These are phyloP conservation scores for Passerculus sandwichensis DNA, from an alignment of 2,797 vertebrate species.

Conservation along the genomic window DNA sequence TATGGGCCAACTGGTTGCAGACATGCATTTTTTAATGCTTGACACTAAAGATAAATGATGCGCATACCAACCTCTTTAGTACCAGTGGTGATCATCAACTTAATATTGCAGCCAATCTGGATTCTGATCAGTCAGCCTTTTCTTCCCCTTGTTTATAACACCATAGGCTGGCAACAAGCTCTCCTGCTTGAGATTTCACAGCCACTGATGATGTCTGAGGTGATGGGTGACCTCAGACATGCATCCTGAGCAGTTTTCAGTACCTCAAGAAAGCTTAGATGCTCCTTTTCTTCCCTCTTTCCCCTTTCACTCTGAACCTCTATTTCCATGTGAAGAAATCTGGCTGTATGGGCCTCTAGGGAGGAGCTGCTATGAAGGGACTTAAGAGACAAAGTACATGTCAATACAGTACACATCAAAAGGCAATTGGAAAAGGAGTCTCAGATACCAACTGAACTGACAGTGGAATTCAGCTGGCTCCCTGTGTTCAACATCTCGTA, in stretches of 20 bases:
- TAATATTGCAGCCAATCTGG: background rate
- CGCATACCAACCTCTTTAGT: background rate
- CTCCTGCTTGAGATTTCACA: background rate
- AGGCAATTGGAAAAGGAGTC: background rate
- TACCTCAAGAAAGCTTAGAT: rapidly evolving
- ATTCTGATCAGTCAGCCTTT: background rate
- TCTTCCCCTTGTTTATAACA: background rate
- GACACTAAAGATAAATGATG: background rate
- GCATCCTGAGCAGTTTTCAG: background rate
- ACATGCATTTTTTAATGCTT: background rate
- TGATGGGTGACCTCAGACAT: rapidly evolving
- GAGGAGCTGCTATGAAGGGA: background rate
- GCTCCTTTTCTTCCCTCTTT: background rate
- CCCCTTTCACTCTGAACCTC: background rate
- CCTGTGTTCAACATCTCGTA: background rate
- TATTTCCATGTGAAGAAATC: background rate
- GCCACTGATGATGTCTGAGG: background rate
- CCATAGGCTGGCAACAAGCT: background rate
- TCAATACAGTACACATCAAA: background rate
- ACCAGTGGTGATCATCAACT: background rate
- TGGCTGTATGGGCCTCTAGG: background rate
- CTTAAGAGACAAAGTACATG: background rate
- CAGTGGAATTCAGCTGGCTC: background rate
- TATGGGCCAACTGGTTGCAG: background rate
- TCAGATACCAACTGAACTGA: background rate